A percentile compares a stretch with the other conserved stretches of the same genome.
phyloP scores from a whole-genome alignment of 1,140 invertebrate genomes.

The Ruditapes philippinarum region DNA sequence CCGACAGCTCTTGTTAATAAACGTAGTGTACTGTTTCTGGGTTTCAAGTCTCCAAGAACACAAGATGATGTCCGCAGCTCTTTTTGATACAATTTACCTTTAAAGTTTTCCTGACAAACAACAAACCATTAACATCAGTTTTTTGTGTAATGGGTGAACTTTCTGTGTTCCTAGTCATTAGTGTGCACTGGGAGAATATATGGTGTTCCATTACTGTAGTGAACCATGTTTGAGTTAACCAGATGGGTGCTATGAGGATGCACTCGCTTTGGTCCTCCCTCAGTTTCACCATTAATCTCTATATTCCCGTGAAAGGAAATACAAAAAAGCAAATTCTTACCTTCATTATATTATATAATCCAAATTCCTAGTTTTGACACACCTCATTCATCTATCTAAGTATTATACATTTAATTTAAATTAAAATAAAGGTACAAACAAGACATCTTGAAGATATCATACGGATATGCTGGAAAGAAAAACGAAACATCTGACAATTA shows the following conservation, averaged over 20 bases:
- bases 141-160: constrained; percentile 13
- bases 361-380: too few species aligned
- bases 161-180: constrained; percentile 15
- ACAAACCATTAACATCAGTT: constrained; percentile 51
- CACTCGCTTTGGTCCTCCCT: constrained; percentile 19
- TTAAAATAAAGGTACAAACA: too few species aligned
- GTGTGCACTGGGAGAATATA: not conserved
- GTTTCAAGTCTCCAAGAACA: constrained; percentile 56
- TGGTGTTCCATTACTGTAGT: constrained; percentile 31
- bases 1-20: too few species aligned
- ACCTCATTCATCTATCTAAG: too few species aligned
- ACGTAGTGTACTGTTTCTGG: constrained; percentile 59
- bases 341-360: too few species aligned
- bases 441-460: too few species aligned
- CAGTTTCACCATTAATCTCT: constrained; percentile 39
- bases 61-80: constrained; percentile 51
- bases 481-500: too few species aligned
- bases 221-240: constrained; percentile 62
- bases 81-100: constrained; percentile 51
- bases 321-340: too few species aligned
- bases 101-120: constrained; percentile 49
- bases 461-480: too few species aligned
- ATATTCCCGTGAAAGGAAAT: too few species aligned
- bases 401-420: too few species aligned
- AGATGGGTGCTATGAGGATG: constrained; percentile 53